Evolutionary conservation across 2,888 invertebrate species (phyloP).

Genomic region (Limnephilus rhombicus): DNA sequence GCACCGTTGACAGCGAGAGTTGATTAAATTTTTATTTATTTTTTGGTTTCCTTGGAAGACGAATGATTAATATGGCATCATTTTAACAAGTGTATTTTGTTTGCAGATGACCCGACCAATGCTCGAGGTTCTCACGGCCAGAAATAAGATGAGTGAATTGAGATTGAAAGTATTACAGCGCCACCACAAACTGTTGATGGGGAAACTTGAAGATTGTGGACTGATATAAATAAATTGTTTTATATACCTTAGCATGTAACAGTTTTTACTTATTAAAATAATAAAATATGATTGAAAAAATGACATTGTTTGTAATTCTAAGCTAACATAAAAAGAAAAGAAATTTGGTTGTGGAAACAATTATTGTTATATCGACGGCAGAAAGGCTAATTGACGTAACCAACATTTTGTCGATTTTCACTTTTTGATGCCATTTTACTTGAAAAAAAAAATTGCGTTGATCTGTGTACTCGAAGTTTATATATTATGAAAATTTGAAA

Average conservation of each 20-base stretch:
- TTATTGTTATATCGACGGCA: not conserved
- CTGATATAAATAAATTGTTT: conserved; percentile 51
- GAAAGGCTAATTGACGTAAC: too few species aligned
- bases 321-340: not conserved
- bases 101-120: conserved; percentile 76
- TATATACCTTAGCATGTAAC: not conserved
- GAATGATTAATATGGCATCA: not conserved
- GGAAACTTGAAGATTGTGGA: conserved; percentile 70
- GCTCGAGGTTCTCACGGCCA: conserved; percentile 75
- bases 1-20: too few species aligned
- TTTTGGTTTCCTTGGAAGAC: not conserved
- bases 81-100: conserved; percentile 22
- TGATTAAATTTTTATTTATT: too few species aligned
- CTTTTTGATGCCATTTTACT: too few species aligned
- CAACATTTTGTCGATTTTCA: too few species aligned
- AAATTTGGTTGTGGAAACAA: too few species aligned
- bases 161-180: conserved; percentile 74
- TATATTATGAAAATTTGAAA: too few species aligned
- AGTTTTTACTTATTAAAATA: not conserved
- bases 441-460: too few species aligned
- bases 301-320: not conserved
- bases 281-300: not conserved
- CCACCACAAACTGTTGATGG: conserved; percentile 75
- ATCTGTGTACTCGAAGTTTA: too few species aligned
- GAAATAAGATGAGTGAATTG: conserved; percentile 73